Conservation (phyloP, 2,888 invertebrate species). For the Amblyteles armatorius region DNA sequence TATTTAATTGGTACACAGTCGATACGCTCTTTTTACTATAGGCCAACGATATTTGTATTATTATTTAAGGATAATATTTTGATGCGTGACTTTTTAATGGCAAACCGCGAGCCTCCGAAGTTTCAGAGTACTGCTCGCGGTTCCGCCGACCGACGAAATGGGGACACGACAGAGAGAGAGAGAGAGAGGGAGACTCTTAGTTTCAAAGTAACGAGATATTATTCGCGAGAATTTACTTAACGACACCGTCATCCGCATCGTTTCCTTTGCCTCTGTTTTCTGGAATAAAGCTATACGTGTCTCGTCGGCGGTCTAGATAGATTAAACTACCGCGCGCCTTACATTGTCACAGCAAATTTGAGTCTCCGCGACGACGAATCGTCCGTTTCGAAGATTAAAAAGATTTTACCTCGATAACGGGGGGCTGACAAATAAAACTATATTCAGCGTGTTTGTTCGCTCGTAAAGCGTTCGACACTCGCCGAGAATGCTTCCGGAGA, state of each 20-base stretch:
- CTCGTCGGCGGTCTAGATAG: constrained; percentile 16
- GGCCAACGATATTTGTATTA: background rate
- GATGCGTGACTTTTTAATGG: background rate
- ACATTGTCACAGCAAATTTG: background rate
- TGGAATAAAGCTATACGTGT: constrained; percentile 51
- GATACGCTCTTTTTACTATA: background rate
- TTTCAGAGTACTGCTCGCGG: background rate
- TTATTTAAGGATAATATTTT: background rate
- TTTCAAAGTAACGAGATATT: constrained; percentile 52
- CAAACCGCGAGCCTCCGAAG: background rate
- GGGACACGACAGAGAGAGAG: constrained; percentile 44
- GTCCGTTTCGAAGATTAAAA: constrained; percentile 1
- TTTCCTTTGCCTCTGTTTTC: constrained; percentile 56
- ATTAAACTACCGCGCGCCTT: background rate
- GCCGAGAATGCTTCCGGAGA: constrained; percentile 64
- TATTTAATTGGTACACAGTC: background rate
- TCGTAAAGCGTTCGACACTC: constrained; percentile 51
- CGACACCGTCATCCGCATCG: constrained; percentile 58
- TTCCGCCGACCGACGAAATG: constrained; percentile 45
- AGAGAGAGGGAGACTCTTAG: background rate
- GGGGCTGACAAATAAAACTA: background rate
- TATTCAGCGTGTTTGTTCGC: constrained; percentile 41
- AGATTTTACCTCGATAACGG: constrained; percentile 14
- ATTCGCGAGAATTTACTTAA: constrained; percentile 66
- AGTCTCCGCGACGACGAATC: background rate